phyloP scores from a whole-genome alignment of 37 sponge, comb jelly and placozoan species.

The Beroe forskalii region DNA sequence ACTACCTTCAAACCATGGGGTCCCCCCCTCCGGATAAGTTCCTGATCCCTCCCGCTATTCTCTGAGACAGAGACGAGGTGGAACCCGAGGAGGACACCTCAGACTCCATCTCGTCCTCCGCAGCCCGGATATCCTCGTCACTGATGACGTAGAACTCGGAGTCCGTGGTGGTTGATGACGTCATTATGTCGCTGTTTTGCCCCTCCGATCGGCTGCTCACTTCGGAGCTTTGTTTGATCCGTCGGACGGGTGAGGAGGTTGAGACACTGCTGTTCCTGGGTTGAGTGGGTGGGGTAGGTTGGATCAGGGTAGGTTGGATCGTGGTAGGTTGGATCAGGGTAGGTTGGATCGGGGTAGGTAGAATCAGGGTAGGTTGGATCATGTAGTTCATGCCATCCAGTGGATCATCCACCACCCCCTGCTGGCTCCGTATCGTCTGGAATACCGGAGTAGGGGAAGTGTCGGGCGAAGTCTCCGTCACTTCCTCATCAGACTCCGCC shows the following conservation, averaged over 20 bases:
- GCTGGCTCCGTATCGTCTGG: neutral
- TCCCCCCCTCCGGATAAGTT: neutral
- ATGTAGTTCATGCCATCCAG: conserved; percentile 17
- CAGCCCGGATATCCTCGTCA: conserved; percentile 59
- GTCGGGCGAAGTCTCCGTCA: neutral
- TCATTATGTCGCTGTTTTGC: neutral
- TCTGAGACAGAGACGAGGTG: neutral
- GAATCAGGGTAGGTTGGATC: neutral
- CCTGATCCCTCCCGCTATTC: neutral
- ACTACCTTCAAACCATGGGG: neutral
- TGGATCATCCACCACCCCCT: neutral
- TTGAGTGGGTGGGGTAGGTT: neutral
- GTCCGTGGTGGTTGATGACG: conserved; percentile 6
- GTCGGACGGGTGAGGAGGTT: neutral
- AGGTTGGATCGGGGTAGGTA: no score
- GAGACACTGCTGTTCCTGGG: neutral
- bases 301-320: neutral
- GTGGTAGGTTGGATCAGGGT: neutral
- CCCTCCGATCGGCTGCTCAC: neutral
- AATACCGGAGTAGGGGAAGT: neutral
- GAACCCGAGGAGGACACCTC: neutral
- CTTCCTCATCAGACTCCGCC: conserved; percentile 6
- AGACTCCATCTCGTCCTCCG: neutral
- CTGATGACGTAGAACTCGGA: conserved; percentile 60
- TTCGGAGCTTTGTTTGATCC: neutral